Conservation (phyloP, 2,113 vertebrate genomes). For the Cochlearius cochlearius region DNA sequence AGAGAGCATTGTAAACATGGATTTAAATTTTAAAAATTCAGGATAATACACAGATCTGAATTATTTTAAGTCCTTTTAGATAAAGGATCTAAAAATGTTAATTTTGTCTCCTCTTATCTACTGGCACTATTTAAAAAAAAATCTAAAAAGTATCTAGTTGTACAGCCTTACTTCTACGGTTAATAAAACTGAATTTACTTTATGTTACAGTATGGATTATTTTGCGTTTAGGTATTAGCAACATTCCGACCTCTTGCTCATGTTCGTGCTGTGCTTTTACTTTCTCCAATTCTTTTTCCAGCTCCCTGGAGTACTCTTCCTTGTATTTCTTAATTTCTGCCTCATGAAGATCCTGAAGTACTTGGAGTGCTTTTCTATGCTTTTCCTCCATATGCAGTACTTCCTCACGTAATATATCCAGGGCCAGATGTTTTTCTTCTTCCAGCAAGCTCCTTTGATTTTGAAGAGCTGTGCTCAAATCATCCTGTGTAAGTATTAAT, state of each 20-base stretch:
- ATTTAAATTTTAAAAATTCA: not conserved
- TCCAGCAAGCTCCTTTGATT: conserved; percentile 75
- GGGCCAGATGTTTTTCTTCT: conserved; percentile 67
- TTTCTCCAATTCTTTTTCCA: conserved; percentile 36
- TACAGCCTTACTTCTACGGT: not conserved
- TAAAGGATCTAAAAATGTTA: not conserved
- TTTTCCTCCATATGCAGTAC: conserved; percentile 77
- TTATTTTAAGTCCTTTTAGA: not conserved
- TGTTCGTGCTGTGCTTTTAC: conserved; percentile 69
- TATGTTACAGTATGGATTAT: not conserved
- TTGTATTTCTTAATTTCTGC: conserved; percentile 68
- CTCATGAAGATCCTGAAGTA: conserved; percentile 62
- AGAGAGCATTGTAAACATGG: not conserved
- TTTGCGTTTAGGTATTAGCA: not conserved
- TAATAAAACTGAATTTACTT: not conserved
- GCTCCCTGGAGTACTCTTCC: conserved; percentile 26
- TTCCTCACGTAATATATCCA: conserved; percentile 75
- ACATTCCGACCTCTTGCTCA: conserved; percentile 76
- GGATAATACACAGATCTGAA: not conserved
- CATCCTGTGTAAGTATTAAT: conserved; percentile 20
- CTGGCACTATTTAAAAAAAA: not conserved
- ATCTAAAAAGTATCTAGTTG: not conserved
- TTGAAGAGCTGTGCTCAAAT: conserved; percentile 33
- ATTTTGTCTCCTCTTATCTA: not conserved
- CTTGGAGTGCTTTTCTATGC: conserved; percentile 73